Evolutionary conservation across 2,888 invertebrate genomes (phyloP).

Genomic region (Galerucella pusilla): DNA sequence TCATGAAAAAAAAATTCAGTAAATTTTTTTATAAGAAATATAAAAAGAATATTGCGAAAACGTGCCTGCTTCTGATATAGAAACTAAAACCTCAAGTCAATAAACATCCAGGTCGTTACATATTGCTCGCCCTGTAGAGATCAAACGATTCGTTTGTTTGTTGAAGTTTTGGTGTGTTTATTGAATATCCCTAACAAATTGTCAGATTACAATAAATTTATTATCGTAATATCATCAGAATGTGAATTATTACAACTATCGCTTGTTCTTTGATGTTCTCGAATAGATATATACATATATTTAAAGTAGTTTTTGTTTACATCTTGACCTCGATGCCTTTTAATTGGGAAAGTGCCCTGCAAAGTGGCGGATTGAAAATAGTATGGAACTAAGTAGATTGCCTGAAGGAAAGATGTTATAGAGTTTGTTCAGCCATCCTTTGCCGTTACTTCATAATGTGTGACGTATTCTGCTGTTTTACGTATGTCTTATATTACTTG

Average conservation of each 20-base stretch:
- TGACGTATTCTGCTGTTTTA: no score
- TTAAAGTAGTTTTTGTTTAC: constrained; percentile 6
- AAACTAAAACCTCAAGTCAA: neutral
- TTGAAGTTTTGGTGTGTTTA: constrained; percentile 22
- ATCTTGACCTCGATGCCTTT: constrained; percentile 2
- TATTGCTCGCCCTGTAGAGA: constrained; percentile 16
- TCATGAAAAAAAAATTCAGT: no score
- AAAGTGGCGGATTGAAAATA: neutral
- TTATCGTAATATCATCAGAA: constrained; percentile 27
- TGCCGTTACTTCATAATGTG: no score
- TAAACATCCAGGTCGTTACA: neutral
- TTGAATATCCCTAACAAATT: constrained; percentile 28
- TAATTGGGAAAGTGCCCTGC: neutral
- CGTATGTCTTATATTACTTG: no score
- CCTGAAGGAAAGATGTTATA: neutral
- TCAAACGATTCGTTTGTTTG: constrained; percentile 14
- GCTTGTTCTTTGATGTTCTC: constrained; percentile 27
- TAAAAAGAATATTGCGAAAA: neutral
- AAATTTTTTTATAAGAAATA: neutral
- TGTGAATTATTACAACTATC: constrained; percentile 24
- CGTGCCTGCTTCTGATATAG: neutral
- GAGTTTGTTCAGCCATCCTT: no score
- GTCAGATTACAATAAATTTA: constrained; percentile 23
- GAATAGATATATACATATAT: neutral
- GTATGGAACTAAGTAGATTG: neutral